phyloP scores from a whole-genome alignment of 2,113 vertebrate species.

The Prochilodus magdalenae region DNA sequence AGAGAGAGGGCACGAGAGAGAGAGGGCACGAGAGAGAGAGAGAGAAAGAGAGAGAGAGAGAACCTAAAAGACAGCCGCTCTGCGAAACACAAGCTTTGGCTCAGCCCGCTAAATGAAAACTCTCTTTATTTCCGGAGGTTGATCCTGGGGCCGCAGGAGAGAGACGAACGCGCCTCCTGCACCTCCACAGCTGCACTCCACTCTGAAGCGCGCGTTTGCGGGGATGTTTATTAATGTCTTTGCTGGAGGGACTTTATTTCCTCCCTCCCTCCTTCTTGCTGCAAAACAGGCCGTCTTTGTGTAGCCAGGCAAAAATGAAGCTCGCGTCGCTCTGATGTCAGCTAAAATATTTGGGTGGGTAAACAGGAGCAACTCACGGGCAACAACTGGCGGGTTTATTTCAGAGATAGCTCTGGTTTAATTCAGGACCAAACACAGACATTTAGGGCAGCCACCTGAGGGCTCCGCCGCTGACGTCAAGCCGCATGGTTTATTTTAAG shows the following conservation, averaged over 20 bases:
- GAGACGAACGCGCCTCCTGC: neutral
- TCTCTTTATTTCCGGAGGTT: constrained; percentile 40
- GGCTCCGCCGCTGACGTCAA: constrained; percentile 60
- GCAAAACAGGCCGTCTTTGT: constrained; percentile 52
- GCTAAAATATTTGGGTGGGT: constrained; percentile 49
- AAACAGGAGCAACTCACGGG: constrained; percentile 46
- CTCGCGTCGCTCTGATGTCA: constrained; percentile 49
- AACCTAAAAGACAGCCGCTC: constrained; percentile 11
- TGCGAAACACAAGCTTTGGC: constrained; percentile 30
- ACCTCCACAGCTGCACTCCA: constrained; percentile 34
- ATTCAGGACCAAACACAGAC: constrained; percentile 55
- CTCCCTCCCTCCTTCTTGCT: constrained; percentile 6
- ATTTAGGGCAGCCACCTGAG: constrained; percentile 57
- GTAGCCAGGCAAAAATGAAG: constrained; percentile 37
- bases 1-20: neutral
- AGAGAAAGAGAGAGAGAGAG: neutral
- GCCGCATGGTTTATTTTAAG: constrained; percentile 60
- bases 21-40: neutral
- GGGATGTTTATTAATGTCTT: constrained; percentile 50
- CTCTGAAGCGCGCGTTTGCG: constrained; percentile 40
- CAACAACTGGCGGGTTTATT: constrained; percentile 33
- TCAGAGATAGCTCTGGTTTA: constrained; percentile 52
- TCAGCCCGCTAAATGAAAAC: constrained; percentile 34
- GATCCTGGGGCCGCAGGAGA: constrained; percentile 1
- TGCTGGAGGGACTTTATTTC: constrained; percentile 18